These are phyloP conservation scores for Arion vulgaris DNA, from an alignment of 1,140 invertebrate species.

Conservation along the genomic window DNA sequence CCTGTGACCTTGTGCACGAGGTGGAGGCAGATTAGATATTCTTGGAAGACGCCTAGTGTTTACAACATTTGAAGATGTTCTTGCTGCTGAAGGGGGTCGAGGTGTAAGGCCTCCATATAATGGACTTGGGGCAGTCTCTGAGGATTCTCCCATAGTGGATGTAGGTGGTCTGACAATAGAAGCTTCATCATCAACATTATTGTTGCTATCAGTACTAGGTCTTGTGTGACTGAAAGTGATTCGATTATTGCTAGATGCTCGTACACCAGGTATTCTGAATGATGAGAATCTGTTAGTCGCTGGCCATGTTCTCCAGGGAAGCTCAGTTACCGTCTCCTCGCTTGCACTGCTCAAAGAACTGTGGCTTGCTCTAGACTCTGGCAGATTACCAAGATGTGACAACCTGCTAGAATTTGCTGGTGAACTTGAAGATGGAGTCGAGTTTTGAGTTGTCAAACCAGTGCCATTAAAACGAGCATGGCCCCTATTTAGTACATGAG, in stretches of 20 bases:
- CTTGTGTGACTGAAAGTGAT: conserved; percentile 30
- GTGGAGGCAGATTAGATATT: conserved; percentile 23
- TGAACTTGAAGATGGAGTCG: neutral
- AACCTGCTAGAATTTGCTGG: neutral
- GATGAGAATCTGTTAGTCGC: neutral
- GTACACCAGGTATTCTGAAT: conserved; percentile 1
- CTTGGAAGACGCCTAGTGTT: conserved; percentile 14
- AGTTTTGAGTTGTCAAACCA: conserved; percentile 17
- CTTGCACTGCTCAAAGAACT: conserved; percentile 35
- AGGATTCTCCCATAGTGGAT: neutral
- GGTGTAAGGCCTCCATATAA: conserved; percentile 21
- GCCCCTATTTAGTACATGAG: neutral
- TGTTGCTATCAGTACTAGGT: conserved; percentile 4
- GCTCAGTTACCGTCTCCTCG: conserved; percentile 27
- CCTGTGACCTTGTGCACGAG: neutral
- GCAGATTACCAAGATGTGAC: neutral
- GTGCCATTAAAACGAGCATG: conserved; percentile 20
- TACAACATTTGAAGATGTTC: conserved; percentile 22
- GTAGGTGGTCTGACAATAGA: neutral
- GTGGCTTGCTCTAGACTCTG: conserved; percentile 13
- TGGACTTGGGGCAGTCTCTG: neutral
- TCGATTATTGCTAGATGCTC: conserved; percentile 7
- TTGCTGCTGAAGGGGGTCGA: conserved; percentile 29
- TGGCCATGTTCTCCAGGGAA: neutral
- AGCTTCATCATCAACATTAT: conserved; percentile 15